A percentile compares a stretch with the other conserved stretches of the same genome.
These are phyloP conservation scores for Actinopyga echinites DNA, from an alignment of 53 echinoderm and acorn worm genomes.

Conservation along the genomic window DNA sequence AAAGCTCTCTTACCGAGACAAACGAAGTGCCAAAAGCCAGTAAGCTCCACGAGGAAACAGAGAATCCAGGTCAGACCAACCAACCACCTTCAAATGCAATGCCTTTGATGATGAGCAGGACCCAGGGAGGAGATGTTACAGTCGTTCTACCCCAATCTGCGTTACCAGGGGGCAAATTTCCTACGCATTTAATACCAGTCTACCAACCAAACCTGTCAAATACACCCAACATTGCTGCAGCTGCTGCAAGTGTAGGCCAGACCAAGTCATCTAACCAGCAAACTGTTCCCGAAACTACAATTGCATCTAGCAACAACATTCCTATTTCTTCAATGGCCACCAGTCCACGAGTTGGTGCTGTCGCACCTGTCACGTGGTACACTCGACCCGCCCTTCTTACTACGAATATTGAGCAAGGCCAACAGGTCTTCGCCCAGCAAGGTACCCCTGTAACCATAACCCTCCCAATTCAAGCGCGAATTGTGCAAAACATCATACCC, in stretches of 20 bases:
- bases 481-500: slow-evolving; percentile 32
- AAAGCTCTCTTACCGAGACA: too few relatives aligned
- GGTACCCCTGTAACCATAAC: slow-evolving; percentile 35
- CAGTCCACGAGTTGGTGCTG: slow-evolving; percentile 29
- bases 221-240: not conserved
- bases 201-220: slow-evolving; percentile 56
- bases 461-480: slow-evolving; percentile 45
- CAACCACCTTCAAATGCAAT: too few relatives aligned
- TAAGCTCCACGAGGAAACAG: too few relatives aligned
- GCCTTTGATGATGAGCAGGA: not conserved
- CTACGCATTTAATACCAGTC: slow-evolving; percentile 85
- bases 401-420: slow-evolving; percentile 28
- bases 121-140: slow-evolving; percentile 56
- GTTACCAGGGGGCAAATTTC: slow-evolving; percentile 72
- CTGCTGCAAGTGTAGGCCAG: slow-evolving; percentile 1
- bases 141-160: slow-evolving; percentile 72
- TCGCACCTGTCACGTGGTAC: slow-evolving; percentile 40
- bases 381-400: slow-evolving; percentile 16
- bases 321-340: not conserved
- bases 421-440: slow-evolving; percentile 45
- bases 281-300: slow-evolving; percentile 4
- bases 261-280: slow-evolving; percentile 27
- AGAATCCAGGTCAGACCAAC: too few relatives aligned
- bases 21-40: too few relatives aligned
- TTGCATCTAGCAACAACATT: slow-evolving; percentile 7